Percentiles rank a stretch among this genome's conserved stretches.
phyloP scores from a whole-genome alignment of 2,888 invertebrate species.

The Petrolisthes manimaculis region DNA sequence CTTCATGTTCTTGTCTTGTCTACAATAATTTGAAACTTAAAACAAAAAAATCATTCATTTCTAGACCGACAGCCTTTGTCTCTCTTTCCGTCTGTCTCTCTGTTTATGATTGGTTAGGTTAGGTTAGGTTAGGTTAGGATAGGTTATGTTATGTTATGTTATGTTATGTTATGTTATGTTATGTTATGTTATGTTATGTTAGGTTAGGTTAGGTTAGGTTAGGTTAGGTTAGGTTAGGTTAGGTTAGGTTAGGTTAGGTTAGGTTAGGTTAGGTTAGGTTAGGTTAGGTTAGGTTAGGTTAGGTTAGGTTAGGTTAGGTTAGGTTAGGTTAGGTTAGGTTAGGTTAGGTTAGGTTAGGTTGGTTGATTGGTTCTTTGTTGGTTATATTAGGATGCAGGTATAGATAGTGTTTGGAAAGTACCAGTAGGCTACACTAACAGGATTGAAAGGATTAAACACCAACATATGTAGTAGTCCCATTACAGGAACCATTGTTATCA shows the following conservation, averaged over 20 bases:
- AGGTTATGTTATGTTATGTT: neutral
- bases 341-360: constrained; percentile 3
- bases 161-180: no score
- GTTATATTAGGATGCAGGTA: neutral
- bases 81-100: no score
- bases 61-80: no score
- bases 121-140: neutral
- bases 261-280: neutral
- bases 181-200: no score
- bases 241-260: neutral
- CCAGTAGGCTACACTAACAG: no score
- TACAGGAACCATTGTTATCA: no score
- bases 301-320: constrained; percentile 1
- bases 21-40: no score
- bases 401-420: no score
- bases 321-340: constrained; percentile 1
- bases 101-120: neutral
- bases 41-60: no score
- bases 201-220: constrained; percentile 3
- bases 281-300: constrained; percentile 3
- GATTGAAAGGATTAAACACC: no score
- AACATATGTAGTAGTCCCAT: no score
- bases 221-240: neutral
- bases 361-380: neutral
- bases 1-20: no score